A percentile compares a stretch with the other conserved stretches of the same genome.
phyloP scores from a whole-genome alignment of 1,140 invertebrate species.

The Luehdorfia chinensis region DNA sequence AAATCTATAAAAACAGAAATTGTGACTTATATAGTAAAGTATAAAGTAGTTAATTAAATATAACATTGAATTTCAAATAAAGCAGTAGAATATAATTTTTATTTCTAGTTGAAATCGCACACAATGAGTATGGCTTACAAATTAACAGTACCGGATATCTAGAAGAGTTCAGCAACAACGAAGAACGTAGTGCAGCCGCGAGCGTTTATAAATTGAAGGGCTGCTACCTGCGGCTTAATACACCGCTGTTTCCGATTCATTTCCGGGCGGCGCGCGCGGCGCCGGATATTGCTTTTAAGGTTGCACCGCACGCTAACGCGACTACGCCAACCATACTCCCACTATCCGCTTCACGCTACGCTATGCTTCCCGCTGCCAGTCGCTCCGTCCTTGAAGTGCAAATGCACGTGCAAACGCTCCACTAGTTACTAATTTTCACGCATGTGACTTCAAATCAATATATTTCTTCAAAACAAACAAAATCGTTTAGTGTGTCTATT shows the following conservation, averaged over 20 bases:
- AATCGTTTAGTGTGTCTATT: constrained; percentile 12
- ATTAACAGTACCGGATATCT: constrained; percentile 58
- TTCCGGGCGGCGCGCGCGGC: constrained; percentile 71
- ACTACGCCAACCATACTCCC: constrained; percentile 23
- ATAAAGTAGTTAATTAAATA: too few species aligned
- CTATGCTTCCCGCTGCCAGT: constrained; percentile 4
- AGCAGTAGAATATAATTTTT: too few species aligned
- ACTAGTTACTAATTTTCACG: constrained; percentile 9
- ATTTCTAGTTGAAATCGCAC: too few species aligned
- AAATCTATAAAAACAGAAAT: too few species aligned
- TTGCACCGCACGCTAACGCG: constrained; percentile 65
- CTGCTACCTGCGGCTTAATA: constrained; percentile 77
- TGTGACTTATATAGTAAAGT: too few species aligned
- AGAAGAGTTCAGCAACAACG: constrained; percentile 38
- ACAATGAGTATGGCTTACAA: constrained; percentile 50
- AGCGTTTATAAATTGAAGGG: constrained; percentile 76
- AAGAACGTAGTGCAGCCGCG: constrained; percentile 53
- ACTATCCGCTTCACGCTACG: constrained; percentile 7
- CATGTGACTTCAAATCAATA: constrained; percentile 8
- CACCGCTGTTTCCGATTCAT: constrained; percentile 78
- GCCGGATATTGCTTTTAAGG: constrained; percentile 79
- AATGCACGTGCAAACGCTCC: constrained; percentile 5
- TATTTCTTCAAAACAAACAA: constrained; percentile 14
- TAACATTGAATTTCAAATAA: too few species aligned
- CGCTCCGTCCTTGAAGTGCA: constrained; percentile 1